A percentile compares a stretch with the other conserved stretches of the same genome.
Evolutionary conservation across 2,797 vertebrate genomes (phyloP).

Genomic region (Sylvilagus floridanus): DNA sequence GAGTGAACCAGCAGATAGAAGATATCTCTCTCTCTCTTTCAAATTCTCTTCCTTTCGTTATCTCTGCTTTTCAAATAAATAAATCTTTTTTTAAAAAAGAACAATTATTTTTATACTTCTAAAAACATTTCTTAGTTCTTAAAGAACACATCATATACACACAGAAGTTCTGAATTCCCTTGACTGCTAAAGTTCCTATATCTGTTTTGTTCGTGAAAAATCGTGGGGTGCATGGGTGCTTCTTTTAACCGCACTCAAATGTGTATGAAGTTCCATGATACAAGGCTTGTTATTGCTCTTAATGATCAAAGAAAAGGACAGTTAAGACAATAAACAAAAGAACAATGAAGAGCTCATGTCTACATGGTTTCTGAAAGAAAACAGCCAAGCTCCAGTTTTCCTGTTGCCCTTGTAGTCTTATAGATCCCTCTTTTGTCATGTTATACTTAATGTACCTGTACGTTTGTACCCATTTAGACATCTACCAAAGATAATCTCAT

Average conservation of each 20-base stretch:
- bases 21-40: too few species aligned
- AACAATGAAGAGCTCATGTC: not conserved
- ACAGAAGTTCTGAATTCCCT: not conserved
- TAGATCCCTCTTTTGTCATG: not conserved
- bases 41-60: too few species aligned
- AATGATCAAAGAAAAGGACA: not conserved
- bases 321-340: not conserved
- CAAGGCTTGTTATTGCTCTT: not conserved
- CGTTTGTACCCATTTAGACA: not conserved
- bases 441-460: not conserved
- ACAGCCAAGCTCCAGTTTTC: not conserved
- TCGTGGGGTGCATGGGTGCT: not conserved
- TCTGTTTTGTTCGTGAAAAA: not conserved
- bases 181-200: not conserved
- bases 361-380: not conserved
- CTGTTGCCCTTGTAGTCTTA: not conserved
- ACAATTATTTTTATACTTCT: not conserved
- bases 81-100: not conserved
- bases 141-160: not conserved
- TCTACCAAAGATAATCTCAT: not conserved
- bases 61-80: too few species aligned
- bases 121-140: not conserved
- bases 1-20: too few species aligned
- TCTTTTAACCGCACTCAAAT: not conserved
- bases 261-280: not conserved